Evolutionary conservation across 2,888 invertebrate genomes (phyloP).

Genomic region (Eueremaeus valkanovi): DNA sequence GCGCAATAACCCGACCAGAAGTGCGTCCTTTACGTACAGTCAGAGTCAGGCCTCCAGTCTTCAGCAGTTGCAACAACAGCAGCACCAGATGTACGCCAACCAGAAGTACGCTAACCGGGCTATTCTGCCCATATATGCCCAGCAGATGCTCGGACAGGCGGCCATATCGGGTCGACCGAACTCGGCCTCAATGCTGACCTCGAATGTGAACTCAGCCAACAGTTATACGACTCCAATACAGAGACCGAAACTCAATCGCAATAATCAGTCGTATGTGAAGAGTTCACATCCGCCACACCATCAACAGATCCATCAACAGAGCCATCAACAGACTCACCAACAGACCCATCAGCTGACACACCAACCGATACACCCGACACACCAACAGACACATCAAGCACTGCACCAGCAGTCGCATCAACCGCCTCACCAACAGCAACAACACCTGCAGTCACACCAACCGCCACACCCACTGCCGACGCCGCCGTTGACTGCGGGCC

Average conservation of each 20-base stretch:
- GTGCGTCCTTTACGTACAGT: background rate
- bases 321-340: background rate
- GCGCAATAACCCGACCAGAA: background rate
- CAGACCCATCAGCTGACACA: background rate
- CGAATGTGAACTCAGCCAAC: constrained; percentile 41
- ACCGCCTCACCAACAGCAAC: background rate
- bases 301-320: constrained; percentile 1
- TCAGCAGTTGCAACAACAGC: constrained; percentile 42
- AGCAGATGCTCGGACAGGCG: constrained; percentile 41
- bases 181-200: constrained; percentile 41
- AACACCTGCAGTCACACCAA: background rate
- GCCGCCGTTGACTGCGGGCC: background rate
- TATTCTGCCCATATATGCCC: constrained; percentile 42
- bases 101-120: constrained; percentile 39
- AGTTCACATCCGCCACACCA: constrained; percentile 2
- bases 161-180: constrained; percentile 41
- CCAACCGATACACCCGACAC: background rate
- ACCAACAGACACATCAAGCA: background rate
- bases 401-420: background rate
- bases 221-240: constrained; percentile 46
- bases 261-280: constrained; percentile 8
- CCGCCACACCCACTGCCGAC: background rate
- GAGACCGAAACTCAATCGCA: constrained; percentile 42
- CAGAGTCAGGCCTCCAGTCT: background rate
- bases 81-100: constrained; percentile 43